Conservation (phyloP, 2,113 vertebrate genomes). For the Macroglossus sobrinus region DNA sequence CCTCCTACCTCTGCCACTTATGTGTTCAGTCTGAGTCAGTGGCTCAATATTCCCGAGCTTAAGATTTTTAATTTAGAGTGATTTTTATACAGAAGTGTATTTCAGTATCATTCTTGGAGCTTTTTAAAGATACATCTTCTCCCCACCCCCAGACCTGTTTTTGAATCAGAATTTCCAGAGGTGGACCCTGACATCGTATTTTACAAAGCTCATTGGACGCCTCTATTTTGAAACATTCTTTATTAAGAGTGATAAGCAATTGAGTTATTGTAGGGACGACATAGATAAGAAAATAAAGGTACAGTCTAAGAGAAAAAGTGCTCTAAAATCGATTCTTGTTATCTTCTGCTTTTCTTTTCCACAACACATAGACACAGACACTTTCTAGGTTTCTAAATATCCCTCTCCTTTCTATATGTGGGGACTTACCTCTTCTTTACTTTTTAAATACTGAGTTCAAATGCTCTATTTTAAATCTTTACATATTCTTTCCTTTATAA, state of each 20-base stretch:
- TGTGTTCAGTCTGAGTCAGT: neutral
- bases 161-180: conserved; percentile 6
- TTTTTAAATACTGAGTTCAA: neutral
- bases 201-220: neutral
- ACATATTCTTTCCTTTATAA: neutral
- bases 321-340: neutral
- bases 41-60: neutral
- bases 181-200: neutral
- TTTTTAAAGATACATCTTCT: neutral
- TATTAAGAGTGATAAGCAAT: neutral
- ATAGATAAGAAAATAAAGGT: neutral
- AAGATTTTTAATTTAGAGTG: neutral
- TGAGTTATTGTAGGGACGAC: neutral
- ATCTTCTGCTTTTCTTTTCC: neutral
- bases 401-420: neutral
- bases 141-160: neutral
- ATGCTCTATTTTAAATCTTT: neutral
- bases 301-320: neutral
- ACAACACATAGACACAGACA: neutral
- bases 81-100: neutral
- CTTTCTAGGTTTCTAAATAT: neutral
- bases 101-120: neutral
- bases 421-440: neutral
- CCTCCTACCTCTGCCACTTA: neutral
- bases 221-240: neutral